phyloP scores from a whole-genome alignment of 2,113 vertebrate genomes.

The Anas platyrhynchos region DNA sequence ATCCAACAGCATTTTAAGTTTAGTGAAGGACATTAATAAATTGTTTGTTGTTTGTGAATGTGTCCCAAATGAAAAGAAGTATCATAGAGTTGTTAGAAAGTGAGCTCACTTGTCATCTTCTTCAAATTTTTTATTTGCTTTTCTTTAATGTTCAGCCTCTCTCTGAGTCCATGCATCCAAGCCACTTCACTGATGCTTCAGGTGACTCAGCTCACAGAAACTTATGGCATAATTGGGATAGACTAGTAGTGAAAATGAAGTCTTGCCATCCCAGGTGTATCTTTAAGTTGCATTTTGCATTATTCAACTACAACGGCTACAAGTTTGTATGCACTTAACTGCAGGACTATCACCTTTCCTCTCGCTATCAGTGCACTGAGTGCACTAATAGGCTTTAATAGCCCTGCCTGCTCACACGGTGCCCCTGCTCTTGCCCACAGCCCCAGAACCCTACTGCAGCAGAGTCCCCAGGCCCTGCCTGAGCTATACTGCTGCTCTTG shows the following conservation, averaged over 20 bases:
- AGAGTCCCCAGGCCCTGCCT: neutral
- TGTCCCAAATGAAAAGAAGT: constrained; percentile 45
- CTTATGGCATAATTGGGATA: neutral
- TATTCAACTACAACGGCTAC: neutral
- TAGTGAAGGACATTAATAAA: constrained; percentile 11
- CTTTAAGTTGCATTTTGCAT: neutral
- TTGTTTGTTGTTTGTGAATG: constrained; percentile 46
- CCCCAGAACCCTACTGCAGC: neutral
- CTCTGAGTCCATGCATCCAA: neutral
- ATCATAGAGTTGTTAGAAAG: constrained; percentile 17
- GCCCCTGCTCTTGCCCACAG: rapidly evolving
- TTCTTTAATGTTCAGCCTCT: constrained; percentile 23
- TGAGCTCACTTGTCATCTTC: neutral
- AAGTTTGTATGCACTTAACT: neutral
- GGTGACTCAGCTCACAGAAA: neutral
- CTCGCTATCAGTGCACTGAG: neutral
- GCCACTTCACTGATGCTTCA: neutral
- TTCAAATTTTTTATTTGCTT: constrained; percentile 16
- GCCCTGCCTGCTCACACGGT: neutral
- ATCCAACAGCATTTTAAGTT: constrained; percentile 43
- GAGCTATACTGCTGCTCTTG: neutral
- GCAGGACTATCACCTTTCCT: neutral
- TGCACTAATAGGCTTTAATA: neutral
- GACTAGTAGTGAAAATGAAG: neutral
- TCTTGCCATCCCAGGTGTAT: neutral